phyloP scores from a whole-genome alignment of 2,797 vertebrate genomes.

The Alcedo quadribrachys region DNA sequence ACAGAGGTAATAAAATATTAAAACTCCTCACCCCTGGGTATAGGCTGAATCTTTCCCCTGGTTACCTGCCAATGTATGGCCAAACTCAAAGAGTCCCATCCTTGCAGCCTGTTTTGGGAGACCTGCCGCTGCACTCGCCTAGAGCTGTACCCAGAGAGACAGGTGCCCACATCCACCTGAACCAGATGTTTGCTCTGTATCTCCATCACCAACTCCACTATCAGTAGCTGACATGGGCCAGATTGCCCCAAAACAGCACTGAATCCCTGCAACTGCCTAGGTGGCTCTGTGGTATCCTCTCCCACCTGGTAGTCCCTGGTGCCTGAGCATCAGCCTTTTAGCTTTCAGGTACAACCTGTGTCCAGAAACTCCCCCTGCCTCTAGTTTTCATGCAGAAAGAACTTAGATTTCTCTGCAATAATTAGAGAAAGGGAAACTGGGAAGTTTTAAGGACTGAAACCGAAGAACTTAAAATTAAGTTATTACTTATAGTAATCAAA shows the following conservation, averaged over 20 bases:
- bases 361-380: not conserved
- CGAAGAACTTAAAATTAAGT: not conserved
- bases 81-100: not conserved
- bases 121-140: not conserved
- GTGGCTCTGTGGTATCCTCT: not conserved
- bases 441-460: not conserved
- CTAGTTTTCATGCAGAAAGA: not conserved
- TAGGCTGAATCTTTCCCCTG: not conserved
- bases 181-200: fast-evolving
- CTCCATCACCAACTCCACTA: not conserved
- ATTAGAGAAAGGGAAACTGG: not conserved
- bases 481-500: not conserved
- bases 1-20: not conserved
- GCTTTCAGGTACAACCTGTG: not conserved
- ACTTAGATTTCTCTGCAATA: not conserved
- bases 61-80: not conserved
- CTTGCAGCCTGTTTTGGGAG: not conserved
- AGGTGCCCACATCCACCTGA: not conserved
- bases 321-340: not conserved
- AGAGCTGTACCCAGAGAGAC: not conserved
- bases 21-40: not conserved
- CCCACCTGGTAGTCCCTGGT: fast-evolving
- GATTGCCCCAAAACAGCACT: not conserved
- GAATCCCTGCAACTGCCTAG: not conserved
- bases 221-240: not conserved